Conservation (phyloP, 2,113 vertebrate species). For the Scopus umbretta region DNA sequence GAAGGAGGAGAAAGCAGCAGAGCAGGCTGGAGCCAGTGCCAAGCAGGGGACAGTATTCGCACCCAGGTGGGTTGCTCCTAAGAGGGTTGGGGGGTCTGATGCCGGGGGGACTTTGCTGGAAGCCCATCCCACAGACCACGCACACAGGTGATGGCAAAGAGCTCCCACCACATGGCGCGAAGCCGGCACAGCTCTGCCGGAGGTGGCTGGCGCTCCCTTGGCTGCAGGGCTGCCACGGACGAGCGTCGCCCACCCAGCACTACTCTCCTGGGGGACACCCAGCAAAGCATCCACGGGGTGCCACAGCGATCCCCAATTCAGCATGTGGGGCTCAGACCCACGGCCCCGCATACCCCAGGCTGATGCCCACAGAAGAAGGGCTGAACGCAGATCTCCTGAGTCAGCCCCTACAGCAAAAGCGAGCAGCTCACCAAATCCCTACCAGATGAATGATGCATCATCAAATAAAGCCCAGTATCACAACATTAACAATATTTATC, state of each 20-base stretch:
- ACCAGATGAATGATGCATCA: constrained; percentile 22
- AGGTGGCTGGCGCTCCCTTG: background rate
- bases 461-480: constrained; percentile 15
- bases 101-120: background rate
- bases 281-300: background rate
- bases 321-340: background rate
- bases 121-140: background rate
- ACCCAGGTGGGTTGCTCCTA: background rate
- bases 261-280: background rate
- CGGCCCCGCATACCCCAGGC: accelerated
- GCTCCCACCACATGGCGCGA: background rate
- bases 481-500: constrained; percentile 60
- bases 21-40: background rate
- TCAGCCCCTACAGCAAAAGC: background rate
- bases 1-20: background rate
- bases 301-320: background rate
- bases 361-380: background rate
- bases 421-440: background rate
- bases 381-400: background rate
- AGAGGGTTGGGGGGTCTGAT: accelerated
- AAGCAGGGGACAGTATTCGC: accelerated
- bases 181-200: background rate
- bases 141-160: background rate
- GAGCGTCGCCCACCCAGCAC: background rate
- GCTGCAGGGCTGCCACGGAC: background rate